Percentiles rank a stretch among this genome's conserved stretches.
phyloP scores from a whole-genome alignment of 2,888 invertebrate genomes.

The Lysandra bellargus region DNA sequence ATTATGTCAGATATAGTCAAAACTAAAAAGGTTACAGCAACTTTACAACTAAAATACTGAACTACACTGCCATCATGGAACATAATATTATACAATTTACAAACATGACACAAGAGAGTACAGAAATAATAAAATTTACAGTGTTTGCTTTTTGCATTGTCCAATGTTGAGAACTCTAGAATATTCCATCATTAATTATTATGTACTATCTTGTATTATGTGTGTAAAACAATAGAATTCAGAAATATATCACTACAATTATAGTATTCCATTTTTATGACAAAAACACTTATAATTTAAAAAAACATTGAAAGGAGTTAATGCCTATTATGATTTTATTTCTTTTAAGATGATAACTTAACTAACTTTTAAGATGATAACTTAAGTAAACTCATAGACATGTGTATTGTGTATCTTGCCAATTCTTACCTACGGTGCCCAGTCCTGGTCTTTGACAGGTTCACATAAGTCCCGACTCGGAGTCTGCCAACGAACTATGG shows the following conservation, averaged over 20 bases:
- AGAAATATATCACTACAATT: background rate
- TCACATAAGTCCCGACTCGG: too few species aligned
- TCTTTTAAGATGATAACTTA: background rate
- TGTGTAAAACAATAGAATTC: background rate
- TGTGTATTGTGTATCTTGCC: too few species aligned
- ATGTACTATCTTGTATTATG: background rate
- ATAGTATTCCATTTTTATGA: background rate
- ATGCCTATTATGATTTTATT: background rate
- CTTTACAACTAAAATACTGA: background rate
- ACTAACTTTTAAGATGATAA: background rate
- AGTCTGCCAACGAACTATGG: too few species aligned
- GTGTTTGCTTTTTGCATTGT: background rate
- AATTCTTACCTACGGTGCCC: too few species aligned
- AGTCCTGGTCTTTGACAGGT: too few species aligned
- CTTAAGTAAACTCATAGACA: too few species aligned
- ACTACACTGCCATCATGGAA: background rate
- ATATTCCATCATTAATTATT: background rate
- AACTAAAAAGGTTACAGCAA: background rate
- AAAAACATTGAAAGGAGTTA: background rate
- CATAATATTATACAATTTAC: background rate
- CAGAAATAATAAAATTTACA: too few species aligned
- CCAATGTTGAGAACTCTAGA: background rate
- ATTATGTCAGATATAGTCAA: background rate
- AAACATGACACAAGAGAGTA: background rate
- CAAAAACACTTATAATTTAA: background rate